A percentile compares a stretch with the other conserved stretches of the same genome.
These are phyloP conservation scores for Philantomba maxwellii DNA, from an alignment of 2,113 vertebrate species.

Conservation along the genomic window DNA sequence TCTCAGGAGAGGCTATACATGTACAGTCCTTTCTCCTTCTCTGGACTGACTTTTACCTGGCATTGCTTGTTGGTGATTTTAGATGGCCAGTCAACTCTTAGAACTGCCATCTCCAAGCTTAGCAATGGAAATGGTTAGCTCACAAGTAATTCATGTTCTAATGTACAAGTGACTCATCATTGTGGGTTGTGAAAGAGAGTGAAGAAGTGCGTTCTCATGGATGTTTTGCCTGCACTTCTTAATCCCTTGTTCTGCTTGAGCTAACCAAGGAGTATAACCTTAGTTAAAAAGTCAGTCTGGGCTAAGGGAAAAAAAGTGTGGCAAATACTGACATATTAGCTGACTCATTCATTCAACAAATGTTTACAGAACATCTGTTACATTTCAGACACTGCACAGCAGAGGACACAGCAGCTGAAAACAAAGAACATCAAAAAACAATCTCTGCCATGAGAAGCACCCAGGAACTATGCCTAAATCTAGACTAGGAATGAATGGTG, in stretches of 20 bases:
- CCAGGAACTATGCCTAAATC: background rate
- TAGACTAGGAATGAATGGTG: background rate
- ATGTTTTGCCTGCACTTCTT: background rate
- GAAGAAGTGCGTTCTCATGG: background rate
- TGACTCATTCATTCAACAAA: background rate
- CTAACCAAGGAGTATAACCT: background rate
- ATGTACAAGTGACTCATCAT: background rate
- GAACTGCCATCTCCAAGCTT: background rate
- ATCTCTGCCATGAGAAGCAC: background rate
- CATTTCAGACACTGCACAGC: background rate
- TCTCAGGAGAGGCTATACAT: background rate
- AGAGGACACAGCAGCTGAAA: background rate
- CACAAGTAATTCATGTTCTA: background rate
- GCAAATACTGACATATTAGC: background rate
- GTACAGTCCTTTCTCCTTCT: background rate
- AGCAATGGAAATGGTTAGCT: background rate
- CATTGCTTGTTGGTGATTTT: background rate
- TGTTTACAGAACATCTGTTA: background rate
- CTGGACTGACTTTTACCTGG: background rate
- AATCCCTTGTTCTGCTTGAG: background rate
- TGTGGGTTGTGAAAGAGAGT: background rate
- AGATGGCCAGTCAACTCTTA: background rate
- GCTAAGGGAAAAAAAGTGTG: background rate
- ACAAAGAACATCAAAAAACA: background rate
- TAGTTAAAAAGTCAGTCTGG: background rate